Evolutionary conservation across 2,797 vertebrate genomes (phyloP).

Genomic region (Uromys caudimaculatus): DNA sequence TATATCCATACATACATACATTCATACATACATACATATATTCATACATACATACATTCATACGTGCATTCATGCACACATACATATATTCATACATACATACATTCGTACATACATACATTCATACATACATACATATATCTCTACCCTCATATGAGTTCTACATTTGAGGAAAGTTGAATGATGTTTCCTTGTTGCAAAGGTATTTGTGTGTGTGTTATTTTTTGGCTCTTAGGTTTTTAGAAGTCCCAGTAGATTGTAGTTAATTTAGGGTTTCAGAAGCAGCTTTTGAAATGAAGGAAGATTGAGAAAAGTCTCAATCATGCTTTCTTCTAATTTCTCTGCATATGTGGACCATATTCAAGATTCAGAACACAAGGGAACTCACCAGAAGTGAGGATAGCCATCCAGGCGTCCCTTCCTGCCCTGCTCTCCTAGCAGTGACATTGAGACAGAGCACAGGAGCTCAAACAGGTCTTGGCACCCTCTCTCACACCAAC

Average conservation of each 20-base stretch:
- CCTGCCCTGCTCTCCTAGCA: neutral
- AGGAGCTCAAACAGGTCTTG: neutral
- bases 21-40: neutral
- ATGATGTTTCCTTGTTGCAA: neutral
- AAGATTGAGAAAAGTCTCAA: neutral
- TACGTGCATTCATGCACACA: neutral
- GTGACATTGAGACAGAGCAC: neutral
- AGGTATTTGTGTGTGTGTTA: neutral
- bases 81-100: neutral
- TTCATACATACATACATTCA: neutral
- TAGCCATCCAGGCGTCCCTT: neutral
- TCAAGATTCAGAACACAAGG: neutral
- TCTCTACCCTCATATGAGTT: neutral
- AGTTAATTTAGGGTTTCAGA: neutral
- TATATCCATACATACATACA: neutral
- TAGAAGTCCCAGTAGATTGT: neutral
- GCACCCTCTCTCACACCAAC: neutral
- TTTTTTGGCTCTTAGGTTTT: neutral
- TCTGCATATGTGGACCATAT: neutral
- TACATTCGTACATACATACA: too few relatives aligned
- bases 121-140: neutral
- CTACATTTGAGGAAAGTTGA: slow-evolving; percentile 7
- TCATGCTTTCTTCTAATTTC: neutral
- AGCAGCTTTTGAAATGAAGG: neutral
- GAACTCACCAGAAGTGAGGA: neutral